These are phyloP conservation scores for Zaprionus vittiger DNA, from an alignment of 1,140 invertebrate species.

Conservation along the genomic window DNA sequence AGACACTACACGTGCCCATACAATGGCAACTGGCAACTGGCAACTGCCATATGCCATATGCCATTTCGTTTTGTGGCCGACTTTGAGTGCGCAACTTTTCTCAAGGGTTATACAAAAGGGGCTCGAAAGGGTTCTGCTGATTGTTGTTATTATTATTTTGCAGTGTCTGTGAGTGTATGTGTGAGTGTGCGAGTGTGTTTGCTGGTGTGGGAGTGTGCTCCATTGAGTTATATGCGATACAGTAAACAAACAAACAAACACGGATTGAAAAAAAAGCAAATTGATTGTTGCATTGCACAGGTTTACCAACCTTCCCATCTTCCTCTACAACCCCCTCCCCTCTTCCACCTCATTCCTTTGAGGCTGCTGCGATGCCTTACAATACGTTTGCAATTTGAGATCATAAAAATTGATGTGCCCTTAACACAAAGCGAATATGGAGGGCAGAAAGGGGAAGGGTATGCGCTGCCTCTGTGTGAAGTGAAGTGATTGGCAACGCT, in stretches of 20 bases:
- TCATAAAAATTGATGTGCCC: constrained; percentile 75
- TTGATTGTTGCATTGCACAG: constrained; percentile 78
- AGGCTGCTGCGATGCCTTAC: constrained; percentile 36
- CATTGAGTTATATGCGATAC: constrained; percentile 75
- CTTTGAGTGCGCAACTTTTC: constrained; percentile 76
- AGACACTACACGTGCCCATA: constrained; percentile 9
- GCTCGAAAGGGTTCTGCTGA: constrained; percentile 75
- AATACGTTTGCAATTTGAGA: constrained; percentile 73
- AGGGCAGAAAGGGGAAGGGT: neutral
- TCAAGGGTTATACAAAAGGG: constrained; percentile 66
- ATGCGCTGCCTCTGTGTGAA: constrained; percentile 22
- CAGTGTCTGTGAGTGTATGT: constrained; percentile 31
- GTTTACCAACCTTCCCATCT: constrained; percentile 13
- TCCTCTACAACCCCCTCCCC: neutral
- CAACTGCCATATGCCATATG: constrained; percentile 40
- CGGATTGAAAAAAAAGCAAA: constrained; percentile 59
- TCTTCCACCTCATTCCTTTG: neutral
- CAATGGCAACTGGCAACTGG: constrained; percentile 1
- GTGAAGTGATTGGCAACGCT: constrained; percentile 41
- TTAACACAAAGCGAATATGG: constrained; percentile 25
- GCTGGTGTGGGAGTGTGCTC: constrained; percentile 32
- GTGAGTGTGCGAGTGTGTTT: constrained; percentile 27
- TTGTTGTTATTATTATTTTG: constrained; percentile 65
- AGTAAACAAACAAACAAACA: constrained; percentile 71
- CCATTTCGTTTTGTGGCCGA: constrained; percentile 72